These are phyloP conservation scores for Megalops atlanticus DNA, from an alignment of 2,113 vertebrate species.

Conservation along the genomic window DNA sequence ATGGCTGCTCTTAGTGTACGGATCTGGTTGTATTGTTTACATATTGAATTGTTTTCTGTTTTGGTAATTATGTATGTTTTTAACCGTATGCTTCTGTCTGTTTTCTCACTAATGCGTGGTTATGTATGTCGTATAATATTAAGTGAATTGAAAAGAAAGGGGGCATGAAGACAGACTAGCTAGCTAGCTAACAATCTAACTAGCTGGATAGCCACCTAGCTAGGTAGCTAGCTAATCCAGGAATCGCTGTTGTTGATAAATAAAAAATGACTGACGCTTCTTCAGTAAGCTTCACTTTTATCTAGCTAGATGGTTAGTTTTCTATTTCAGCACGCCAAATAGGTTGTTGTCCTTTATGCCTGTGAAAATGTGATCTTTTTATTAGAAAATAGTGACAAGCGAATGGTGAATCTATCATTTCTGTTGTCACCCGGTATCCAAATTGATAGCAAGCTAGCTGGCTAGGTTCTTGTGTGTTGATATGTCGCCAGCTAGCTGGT, in stretches of 20 bases:
- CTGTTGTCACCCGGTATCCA: background rate
- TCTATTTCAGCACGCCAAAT: background rate
- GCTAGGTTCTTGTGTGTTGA: no score
- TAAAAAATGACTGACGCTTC: background rate
- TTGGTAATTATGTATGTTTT: slow-evolving; percentile 41
- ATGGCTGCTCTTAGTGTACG: slow-evolving; percentile 62
- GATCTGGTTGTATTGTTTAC: slow-evolving; percentile 67
- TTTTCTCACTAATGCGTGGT: background rate
- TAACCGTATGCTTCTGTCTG: slow-evolving; percentile 17
- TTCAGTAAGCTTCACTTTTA: background rate
- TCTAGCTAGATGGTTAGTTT: background rate
- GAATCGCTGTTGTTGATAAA: background rate
- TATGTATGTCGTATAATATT: background rate
- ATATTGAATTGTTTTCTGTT: slow-evolving; percentile 49
- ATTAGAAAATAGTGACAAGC: background rate
- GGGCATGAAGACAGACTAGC: slow-evolving; percentile 50
- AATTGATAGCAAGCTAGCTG: background rate
- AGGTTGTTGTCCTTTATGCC: background rate
- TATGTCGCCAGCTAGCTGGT: background rate
- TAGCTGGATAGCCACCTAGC: slow-evolving; percentile 7
- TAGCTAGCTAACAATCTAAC: slow-evolving; percentile 18
- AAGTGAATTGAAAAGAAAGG: background rate
- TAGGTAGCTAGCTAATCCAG: background rate
- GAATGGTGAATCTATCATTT: slow-evolving; percentile 6
- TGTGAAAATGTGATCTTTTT: background rate